phyloP scores from a whole-genome alignment of 1,140 invertebrate species.

The Atta cephalotes region DNA sequence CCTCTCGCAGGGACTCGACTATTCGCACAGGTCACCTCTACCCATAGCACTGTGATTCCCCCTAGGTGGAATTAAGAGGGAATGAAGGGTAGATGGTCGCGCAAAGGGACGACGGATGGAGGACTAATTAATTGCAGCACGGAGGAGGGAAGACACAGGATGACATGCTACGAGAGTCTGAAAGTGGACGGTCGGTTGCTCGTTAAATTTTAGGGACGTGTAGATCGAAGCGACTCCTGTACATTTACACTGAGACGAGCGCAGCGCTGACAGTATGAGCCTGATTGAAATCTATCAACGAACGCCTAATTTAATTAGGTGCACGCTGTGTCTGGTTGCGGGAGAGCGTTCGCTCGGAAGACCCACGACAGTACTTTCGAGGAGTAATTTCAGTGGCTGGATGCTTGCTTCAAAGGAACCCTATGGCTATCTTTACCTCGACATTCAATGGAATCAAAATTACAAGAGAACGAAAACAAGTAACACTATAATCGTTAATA shows the following conservation, averaged over 20 bases:
- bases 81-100: slow-evolving; percentile 31
- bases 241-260: slow-evolving; percentile 62
- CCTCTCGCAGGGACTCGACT: slow-evolving; percentile 37
- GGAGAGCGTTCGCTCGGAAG: slow-evolving; percentile 27
- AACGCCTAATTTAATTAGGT: slow-evolving; percentile 77
- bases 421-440: background rate
- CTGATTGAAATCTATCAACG: slow-evolving; percentile 78
- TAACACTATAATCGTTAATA: background rate
- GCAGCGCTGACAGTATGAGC: slow-evolving; percentile 46
- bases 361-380: slow-evolving; percentile 37
- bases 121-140: slow-evolving; percentile 77
- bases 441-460: background rate
- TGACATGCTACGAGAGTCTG: slow-evolving; percentile 72
- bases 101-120: slow-evolving; percentile 44
- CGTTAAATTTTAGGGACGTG: slow-evolving; percentile 78
- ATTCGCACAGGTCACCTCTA: slow-evolving; percentile 26
- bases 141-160: slow-evolving; percentile 57
- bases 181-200: slow-evolving; percentile 68
- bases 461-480: background rate
- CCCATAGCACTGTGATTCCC: slow-evolving; percentile 66
- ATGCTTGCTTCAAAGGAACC: slow-evolving; percentile 15
- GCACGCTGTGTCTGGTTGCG: slow-evolving; percentile 44
- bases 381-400: slow-evolving; percentile 30
- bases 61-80: slow-evolving; percentile 72
- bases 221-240: slow-evolving; percentile 61